A percentile compares a stretch with the other conserved stretches of the same genome.
Conservation (phyloP, 2,888 invertebrate species). For the Mythimna albipuncta region DNA sequence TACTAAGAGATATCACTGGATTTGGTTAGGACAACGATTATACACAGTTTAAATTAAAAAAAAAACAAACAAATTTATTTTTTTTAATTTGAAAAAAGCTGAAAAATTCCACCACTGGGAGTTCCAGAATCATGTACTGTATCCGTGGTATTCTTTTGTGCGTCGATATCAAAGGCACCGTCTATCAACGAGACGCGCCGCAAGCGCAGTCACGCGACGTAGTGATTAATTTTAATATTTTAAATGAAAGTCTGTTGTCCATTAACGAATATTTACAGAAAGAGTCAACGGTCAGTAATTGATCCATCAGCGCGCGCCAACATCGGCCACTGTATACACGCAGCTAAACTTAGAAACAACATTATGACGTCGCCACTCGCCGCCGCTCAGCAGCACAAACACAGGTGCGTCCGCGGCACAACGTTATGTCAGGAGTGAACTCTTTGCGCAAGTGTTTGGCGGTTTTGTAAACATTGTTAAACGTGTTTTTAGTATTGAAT, state of each 20-base stretch:
- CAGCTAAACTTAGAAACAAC: slow-evolving; percentile 23
- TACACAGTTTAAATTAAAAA: too few species aligned
- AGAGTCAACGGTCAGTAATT: slow-evolving; percentile 33
- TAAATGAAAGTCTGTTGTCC: slow-evolving; percentile 10
- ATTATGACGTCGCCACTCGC: slow-evolving; percentile 22
- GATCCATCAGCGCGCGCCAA: slow-evolving; percentile 15
- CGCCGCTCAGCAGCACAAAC: background rate
- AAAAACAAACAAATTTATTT: too few species aligned
- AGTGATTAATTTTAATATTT: background rate
- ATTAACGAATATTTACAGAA: slow-evolving; percentile 34
- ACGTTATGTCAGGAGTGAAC: slow-evolving; percentile 1
- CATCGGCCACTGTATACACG: slow-evolving; percentile 20
- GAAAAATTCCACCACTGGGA: too few species aligned
- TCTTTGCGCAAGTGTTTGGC: slow-evolving; percentile 20
- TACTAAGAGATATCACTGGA: too few species aligned
- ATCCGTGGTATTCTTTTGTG: too few species aligned
- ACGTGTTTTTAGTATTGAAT: slow-evolving; percentile 11
- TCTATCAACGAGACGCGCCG: too few species aligned
- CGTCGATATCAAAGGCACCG: too few species aligned
- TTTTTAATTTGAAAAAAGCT: too few species aligned
- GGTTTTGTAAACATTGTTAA: slow-evolving; percentile 28
- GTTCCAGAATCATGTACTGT: too few species aligned
- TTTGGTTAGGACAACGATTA: too few species aligned
- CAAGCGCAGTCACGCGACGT: too few species aligned
- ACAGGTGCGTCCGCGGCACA: slow-evolving; percentile 1